phyloP scores from a whole-genome alignment of 2,888 invertebrate species.

The Eupithecia vulgata region DNA sequence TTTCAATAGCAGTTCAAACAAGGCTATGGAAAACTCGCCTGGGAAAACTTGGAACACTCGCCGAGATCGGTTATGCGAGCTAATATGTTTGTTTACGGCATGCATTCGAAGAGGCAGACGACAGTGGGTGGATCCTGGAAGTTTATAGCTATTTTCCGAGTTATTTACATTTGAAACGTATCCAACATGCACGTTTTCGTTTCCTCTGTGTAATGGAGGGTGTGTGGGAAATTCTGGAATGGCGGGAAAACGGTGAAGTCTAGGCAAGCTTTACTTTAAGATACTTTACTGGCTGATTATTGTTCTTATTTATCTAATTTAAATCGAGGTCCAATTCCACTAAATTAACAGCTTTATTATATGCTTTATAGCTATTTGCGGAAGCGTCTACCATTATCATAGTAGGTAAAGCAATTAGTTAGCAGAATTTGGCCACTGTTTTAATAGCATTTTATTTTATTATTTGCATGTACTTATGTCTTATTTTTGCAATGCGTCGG shows the following conservation, averaged over 20 bases:
- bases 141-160: conserved; percentile 61
- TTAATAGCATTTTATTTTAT: not conserved
- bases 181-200: conserved; percentile 44
- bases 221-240: conserved; percentile 17
- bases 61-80: conserved; percentile 48
- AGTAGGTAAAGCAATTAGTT: no score
- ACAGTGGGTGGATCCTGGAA: conserved; percentile 44
- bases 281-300: not conserved
- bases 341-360: no score
- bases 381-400: no score
- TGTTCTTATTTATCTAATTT: not conserved
- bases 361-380: no score
- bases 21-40: not conserved
- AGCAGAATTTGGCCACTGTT: not conserved
- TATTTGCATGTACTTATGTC: not conserved
- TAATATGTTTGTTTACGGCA: conserved; percentile 70
- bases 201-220: conserved; percentile 25
- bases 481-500: not conserved
- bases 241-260: conserved; percentile 14
- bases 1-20: conserved; percentile 13
- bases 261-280: conserved; percentile 10
- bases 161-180: conserved; percentile 60
- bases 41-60: conserved; percentile 10
- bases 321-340: not conserved
- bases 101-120: conserved; percentile 46